These are phyloP conservation scores for Heliothis subflexa DNA, from an alignment of 1,140 invertebrate species.

Conservation along the genomic window DNA sequence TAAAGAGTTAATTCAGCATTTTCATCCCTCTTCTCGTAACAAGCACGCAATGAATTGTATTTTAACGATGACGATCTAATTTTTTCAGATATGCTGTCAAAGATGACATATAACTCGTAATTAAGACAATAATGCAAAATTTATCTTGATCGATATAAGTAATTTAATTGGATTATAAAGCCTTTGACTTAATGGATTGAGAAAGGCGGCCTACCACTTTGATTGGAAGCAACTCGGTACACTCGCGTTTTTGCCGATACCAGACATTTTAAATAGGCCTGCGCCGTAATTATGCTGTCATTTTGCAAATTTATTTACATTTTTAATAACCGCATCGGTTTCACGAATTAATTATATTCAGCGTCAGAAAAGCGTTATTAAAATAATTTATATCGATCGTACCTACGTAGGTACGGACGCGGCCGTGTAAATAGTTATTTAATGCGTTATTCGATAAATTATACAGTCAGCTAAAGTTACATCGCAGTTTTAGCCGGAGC, in stretches of 20 bases:
- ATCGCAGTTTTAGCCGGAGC: slow-evolving; percentile 54
- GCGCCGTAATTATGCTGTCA: slow-evolving; percentile 77
- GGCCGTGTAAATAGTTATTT: slow-evolving; percentile 56
- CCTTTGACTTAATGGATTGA: slow-evolving; percentile 68
- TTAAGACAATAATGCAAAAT: slow-evolving; percentile 54
- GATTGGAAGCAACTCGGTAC: slow-evolving; percentile 44
- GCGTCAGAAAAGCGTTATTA: slow-evolving; percentile 49
- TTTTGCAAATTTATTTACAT: slow-evolving; percentile 73
- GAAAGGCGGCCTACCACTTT: slow-evolving; percentile 63
- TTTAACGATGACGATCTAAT: slow-evolving; percentile 33
- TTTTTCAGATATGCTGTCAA: slow-evolving; percentile 40
- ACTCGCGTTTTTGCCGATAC: slow-evolving; percentile 48
- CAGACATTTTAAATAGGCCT: slow-evolving; percentile 67
- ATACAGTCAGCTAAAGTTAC: slow-evolving; percentile 53
- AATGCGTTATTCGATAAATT: slow-evolving; percentile 59
- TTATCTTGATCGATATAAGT: slow-evolving; percentile 53
- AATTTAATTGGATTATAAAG: slow-evolving; percentile 71
- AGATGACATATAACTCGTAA: slow-evolving; percentile 51
- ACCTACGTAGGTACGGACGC: background rate
- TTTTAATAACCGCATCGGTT: slow-evolving; percentile 74
- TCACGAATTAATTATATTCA: slow-evolving; percentile 47
- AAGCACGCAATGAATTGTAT: no score
- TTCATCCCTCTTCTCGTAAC: background rate
- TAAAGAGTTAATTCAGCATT: background rate
- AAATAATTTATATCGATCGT: slow-evolving; percentile 47